A percentile compares a stretch with the other conserved stretches of the same genome.
Conservation (phyloP, 2,113 vertebrate species). For the Psettodes erumei region DNA sequence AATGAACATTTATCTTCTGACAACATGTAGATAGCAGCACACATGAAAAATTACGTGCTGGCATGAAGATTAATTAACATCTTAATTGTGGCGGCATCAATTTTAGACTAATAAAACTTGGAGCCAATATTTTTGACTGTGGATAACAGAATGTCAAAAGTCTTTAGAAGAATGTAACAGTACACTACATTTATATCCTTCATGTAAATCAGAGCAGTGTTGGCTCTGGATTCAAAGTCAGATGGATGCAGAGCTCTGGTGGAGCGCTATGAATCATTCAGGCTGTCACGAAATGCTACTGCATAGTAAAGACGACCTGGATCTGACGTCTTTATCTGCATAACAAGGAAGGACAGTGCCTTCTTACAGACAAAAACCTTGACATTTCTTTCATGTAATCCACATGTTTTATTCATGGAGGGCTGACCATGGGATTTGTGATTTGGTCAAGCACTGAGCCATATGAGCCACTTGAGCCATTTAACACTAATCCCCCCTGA, state of each 20-base stretch:
- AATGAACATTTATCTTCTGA: background rate
- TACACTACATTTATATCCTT: slow-evolving; percentile 21
- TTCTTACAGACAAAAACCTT: slow-evolving; percentile 44
- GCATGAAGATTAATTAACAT: slow-evolving; percentile 17
- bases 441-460: slow-evolving; percentile 32
- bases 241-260: slow-evolving; percentile 32
- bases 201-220: slow-evolving; percentile 45
- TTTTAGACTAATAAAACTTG: background rate
- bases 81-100: background rate
- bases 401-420: slow-evolving; percentile 62
- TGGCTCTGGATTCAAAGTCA: slow-evolving; percentile 31
- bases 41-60: slow-evolving; percentile 4
- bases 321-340: slow-evolving; percentile 51
- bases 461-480: slow-evolving; percentile 60
- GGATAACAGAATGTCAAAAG: background rate
- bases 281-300: slow-evolving; percentile 35
- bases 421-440: slow-evolving; percentile 50
- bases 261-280: slow-evolving; percentile 52
- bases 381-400: slow-evolving; percentile 48
- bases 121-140: background rate
- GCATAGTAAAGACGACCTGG: slow-evolving; percentile 6
- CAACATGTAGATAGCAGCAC: background rate
- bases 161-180: background rate
- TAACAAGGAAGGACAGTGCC: slow-evolving; percentile 41
- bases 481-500: slow-evolving; percentile 57